phyloP scores from a whole-genome alignment of 2,113 vertebrate species.

The Platysternon megacephalum region DNA sequence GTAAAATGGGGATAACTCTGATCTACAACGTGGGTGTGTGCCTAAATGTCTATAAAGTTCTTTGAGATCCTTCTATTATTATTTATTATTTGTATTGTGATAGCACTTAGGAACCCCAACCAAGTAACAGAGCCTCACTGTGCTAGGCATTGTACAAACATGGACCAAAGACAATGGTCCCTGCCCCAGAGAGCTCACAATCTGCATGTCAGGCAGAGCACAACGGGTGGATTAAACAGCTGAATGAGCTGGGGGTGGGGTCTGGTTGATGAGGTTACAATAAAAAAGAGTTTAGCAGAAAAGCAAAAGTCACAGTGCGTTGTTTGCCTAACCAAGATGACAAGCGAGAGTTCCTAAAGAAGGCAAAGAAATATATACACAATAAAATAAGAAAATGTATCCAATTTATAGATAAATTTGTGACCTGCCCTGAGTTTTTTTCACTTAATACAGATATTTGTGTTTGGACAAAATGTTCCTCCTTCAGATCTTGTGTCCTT shows the following conservation, averaged over 20 bases:
- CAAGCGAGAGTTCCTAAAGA: not conserved
- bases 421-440: not conserved
- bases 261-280: not conserved
- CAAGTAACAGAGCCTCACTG: fast-evolving
- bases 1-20: not conserved
- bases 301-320: not conserved
- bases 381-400: not conserved
- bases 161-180: not conserved
- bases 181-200: not conserved
- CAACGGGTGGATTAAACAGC: not conserved
- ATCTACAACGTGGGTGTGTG: not conserved
- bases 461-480: not conserved
- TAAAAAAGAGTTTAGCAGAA: not conserved
- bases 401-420: not conserved
- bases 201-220: not conserved
- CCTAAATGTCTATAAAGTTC: not conserved
- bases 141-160: not conserved
- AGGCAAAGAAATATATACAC: not conserved
- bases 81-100: not conserved
- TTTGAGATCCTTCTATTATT: not conserved
- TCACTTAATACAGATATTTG: not conserved
- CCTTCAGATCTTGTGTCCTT: not conserved
- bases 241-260: not conserved
- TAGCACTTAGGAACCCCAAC: not conserved
- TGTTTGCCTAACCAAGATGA: not conserved